Base-by-base conservation (phyloP, 2,113 vertebrate genomes). In the Macrotus californicus region DNA sequence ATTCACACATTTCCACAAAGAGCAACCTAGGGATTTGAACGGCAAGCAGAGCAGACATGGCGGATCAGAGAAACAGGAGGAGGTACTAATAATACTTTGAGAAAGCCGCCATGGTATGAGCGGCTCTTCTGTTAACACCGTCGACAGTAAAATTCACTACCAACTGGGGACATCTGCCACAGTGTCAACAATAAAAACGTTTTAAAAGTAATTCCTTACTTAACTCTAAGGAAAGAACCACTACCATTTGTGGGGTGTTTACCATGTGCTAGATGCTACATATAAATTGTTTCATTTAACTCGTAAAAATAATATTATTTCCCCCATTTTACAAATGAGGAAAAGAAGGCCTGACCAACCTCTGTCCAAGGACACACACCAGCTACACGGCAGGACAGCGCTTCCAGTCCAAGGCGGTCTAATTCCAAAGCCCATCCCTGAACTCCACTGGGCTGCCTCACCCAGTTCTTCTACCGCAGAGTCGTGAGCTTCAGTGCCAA, bases 371-470 rank as follows among this genome's bases (percentile, higher is more conserved):
- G 82, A 79, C 46, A 85, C 21, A 69, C 29, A 67, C 4, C 76
- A 79, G 39, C 31, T 4, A 75, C 14, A 3, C 64, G 46, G 22
- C 24, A 70, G 21, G 82, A 39, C 8, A 61, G 59, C 50, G 46
- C 72, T 93, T 34, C 73, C 50, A 77, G 87, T 36, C 34, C 69
- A 66, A 64, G 15, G 77, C 73, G 24, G 48, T 75, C 36, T 76
- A 91, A 93, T 85, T 91, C 56, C 16, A 36, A 95, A 81, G 46
- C 29, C 15, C 61, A 77, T 64, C 59, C 72, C 70, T 94, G 87
- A 43, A 26, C 19, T 56, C 22, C 70, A n/a, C 29, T 73, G 41
- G 34, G 2, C 39, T 31, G 24, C 15, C 24, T 8, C 6, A 72
- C 18, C 29, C 48, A 54, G 43, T 50, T 95, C 36, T 81, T 94